Evolutionary conservation across 2,113 vertebrate genomes (phyloP), one percentile per base, ranked within the genome.

Genomic region (Menura novaehollandiae): DNA sequence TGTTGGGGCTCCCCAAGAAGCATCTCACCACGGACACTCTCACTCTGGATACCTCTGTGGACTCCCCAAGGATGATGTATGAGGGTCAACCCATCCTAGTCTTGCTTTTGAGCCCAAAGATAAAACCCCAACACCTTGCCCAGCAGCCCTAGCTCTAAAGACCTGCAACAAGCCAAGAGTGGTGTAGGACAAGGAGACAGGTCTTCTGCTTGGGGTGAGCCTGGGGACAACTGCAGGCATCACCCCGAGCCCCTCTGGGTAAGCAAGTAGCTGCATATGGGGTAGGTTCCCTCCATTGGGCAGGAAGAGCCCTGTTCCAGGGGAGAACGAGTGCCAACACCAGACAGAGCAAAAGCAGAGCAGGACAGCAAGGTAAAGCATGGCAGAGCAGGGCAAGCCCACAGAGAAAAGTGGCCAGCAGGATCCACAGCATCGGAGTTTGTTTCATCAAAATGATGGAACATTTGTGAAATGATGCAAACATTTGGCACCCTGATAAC

Each of bases 1-100:
- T 0, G 0, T 1, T 55, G 33, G 37, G 22, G 15, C 1, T 60
- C 27, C n/a, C 28, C 0, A 2, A 27, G 49, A 49, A 80, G 19
- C 21, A 7, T 43, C 43, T 71, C 0, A 0, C 39, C 9, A 3
- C 14, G 55, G 73, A 13, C 20, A 58, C 6, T 23, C 6, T 17
- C 10, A 14, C 33, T 41, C 33, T 37, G 66, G 51, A 27, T 32
- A 44, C 5, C 32, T 53, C 19, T 64, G 1, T 32, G 56, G 28
- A 58, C 2, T 96, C 20, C 22, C 9, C 37, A 49, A 26, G n/a
- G 33, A 16, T 32, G 22, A 59, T 15, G 18, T 26, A 11, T 1
- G 5, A 88, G 41, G 19, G 27, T 66, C 67, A 81, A 9, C 21
- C 13, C 15, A 24, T 30, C 14, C 28, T 55, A 15, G 26, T 47